These are phyloP conservation scores for Caretta caretta DNA, from an alignment of 2,113 vertebrate genomes.

Conservation along the genomic window DNA sequence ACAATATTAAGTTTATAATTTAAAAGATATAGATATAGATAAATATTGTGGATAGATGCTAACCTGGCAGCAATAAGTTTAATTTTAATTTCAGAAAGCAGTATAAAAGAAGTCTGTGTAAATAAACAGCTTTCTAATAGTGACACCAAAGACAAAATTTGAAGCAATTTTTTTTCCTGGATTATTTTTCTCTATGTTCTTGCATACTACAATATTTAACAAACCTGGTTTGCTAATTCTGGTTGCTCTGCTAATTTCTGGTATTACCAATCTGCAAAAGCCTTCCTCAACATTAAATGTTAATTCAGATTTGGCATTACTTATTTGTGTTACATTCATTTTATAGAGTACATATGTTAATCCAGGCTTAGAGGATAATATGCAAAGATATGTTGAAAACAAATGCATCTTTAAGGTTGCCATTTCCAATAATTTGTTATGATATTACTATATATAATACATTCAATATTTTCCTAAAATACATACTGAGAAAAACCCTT, in stretches of 20 bases:
- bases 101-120: background rate
- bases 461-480: background rate
- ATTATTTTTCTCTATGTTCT: background rate
- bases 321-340: background rate
- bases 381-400: background rate
- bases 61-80: background rate
- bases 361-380: background rate
- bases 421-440: background rate
- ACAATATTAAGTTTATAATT: background rate
- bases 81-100: slow-evolving; percentile 16
- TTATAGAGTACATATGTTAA: background rate
- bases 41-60: background rate
- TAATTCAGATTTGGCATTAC: background rate
- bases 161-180: background rate
- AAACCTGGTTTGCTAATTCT: background rate
- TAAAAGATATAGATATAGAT: background rate
- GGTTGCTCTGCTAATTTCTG: background rate
- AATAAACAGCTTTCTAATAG: background rate
- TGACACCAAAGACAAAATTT: background rate
- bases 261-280: background rate
- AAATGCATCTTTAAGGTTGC: background rate
- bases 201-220: background rate
- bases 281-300: background rate
- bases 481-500: background rate
- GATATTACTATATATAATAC: background rate